phyloP scores from a whole-genome alignment of 2,888 invertebrate genomes.

The Nemoura dubitans region DNA sequence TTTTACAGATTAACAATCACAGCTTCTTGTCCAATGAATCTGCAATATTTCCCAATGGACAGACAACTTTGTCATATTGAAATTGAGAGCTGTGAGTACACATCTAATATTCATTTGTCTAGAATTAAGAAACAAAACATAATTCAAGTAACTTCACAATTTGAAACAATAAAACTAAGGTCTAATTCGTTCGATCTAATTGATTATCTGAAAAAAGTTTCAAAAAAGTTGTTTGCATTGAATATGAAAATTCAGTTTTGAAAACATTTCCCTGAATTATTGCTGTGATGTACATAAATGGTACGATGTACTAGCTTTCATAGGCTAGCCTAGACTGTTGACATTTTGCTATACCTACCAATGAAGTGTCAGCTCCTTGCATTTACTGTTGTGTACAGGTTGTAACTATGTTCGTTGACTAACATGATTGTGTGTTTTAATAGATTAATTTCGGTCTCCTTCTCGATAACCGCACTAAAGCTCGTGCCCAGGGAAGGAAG shows the following conservation, averaged over 20 bases:
- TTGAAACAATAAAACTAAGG: background rate
- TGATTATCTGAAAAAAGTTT: background rate
- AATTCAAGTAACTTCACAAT: background rate
- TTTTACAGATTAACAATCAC: conserved; percentile 89
- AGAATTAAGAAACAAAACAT: background rate
- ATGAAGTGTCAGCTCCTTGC: background rate
- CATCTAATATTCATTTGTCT: background rate
- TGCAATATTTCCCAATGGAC: conserved; percentile 97
- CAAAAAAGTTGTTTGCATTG: background rate
- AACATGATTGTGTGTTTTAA: conserved; percentile 20
- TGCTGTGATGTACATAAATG: conserved; percentile 12
- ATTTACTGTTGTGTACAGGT: conserved; percentile 1
- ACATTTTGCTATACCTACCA: background rate
- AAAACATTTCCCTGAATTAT: background rate
- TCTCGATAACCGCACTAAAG: conserved; percentile 60
- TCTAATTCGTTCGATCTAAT: background rate
- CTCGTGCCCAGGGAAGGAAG: conserved; percentile 63
- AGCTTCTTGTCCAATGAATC: conserved; percentile 95
- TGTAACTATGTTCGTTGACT: conserved; percentile 3
- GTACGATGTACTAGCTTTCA: conserved; percentile 16
- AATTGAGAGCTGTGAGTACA: conserved; percentile 97
- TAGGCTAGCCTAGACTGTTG: background rate
- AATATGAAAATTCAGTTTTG: background rate
- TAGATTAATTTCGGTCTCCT: conserved; percentile 53
- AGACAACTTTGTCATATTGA: conserved; percentile 93